Evolutionary conservation across 2,113 vertebrate genomes (phyloP), one percentile per base, ranked within the genome.

Genomic region (Calyptomena viridis): DNA sequence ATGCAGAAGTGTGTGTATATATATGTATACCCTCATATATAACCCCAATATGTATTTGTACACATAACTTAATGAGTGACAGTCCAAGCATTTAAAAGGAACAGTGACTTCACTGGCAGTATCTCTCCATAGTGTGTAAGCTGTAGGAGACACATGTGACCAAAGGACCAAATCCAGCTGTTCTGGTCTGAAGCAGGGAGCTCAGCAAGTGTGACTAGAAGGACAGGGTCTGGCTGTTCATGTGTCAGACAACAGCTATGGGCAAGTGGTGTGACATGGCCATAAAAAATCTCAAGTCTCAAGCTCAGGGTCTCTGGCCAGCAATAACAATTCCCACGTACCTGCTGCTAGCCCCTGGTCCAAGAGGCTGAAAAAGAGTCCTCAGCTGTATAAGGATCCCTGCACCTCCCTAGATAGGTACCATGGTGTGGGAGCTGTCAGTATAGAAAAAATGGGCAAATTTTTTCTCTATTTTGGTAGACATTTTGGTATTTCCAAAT

Each of bases 201-300:
- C 71, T 76, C 49, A 83, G 37, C 53, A 69, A 46, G 53, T 21
- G n/a, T 50, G 53, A 23, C 28, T 17, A 3, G 82, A 44, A 71
- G 66, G 37, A 11, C 30, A 39, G 14, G 14, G 17, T 8, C 18
- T 64, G 82, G 7, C 25, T 88, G 2, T 18, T 56, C 6, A 1
- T 10, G 25, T 40, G 25, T 25, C 2, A 3, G 35, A 9, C 18
- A 18, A 25, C 35, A 39, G 30, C 33, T 37, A 1, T 19, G 42
- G 49, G 35, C 40, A 60, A 58, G 46, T 0, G 2, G 17, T 31
- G 14, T 0, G 1, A 6, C 8, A 6, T 2, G 22, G 46, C 46
- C 37, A 6, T 7, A 11, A 17, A 56, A 82, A 85, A 14, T 31
- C 11, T 66, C 11, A 8, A 22, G 64, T 6, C n/a, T 78, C 47